Percentiles rank a stretch among this genome's conserved stretches.
Conservation (phyloP, 1,140 invertebrate genomes). For the Diprion similis region DNA sequence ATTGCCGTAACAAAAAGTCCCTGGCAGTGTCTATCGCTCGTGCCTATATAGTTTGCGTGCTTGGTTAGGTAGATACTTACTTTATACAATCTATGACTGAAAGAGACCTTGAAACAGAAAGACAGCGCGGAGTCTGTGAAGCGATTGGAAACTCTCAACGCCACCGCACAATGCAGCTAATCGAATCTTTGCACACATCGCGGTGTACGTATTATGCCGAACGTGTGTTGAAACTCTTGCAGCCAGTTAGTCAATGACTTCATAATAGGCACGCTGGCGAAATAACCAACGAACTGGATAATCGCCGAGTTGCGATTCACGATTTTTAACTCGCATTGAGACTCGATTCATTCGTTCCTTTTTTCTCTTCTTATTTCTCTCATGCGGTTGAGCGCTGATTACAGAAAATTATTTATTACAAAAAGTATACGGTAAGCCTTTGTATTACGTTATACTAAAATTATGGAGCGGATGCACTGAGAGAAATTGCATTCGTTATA, state of each 20-base stretch:
- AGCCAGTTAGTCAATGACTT: slow-evolving; percentile 1
- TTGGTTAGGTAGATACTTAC: too few species aligned
- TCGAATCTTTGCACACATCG: neutral
- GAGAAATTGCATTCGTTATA: too few species aligned
- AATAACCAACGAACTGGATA: neutral
- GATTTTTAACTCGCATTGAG: neutral
- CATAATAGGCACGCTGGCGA: neutral
- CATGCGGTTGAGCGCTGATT: too few species aligned
- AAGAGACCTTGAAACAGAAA: neutral
- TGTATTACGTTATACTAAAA: too few species aligned
- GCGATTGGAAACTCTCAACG: neutral
- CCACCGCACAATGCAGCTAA: neutral
- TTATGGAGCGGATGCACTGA: too few species aligned
- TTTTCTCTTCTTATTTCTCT: too few species aligned
- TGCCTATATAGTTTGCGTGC: too few species aligned
- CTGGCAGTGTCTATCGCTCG: too few species aligned
- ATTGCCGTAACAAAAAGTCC: too few species aligned
- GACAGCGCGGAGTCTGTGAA: neutral
- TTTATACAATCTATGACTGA: neutral
- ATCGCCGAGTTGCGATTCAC: neutral
- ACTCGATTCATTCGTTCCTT: neutral
- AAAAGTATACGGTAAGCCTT: too few species aligned
- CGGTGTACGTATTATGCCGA: neutral
- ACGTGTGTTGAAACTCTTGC: slow-evolving; percentile 1
- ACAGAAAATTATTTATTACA: too few species aligned